Conservation (phyloP, 2,113 vertebrate species). For the Hydropotes inermis region DNA sequence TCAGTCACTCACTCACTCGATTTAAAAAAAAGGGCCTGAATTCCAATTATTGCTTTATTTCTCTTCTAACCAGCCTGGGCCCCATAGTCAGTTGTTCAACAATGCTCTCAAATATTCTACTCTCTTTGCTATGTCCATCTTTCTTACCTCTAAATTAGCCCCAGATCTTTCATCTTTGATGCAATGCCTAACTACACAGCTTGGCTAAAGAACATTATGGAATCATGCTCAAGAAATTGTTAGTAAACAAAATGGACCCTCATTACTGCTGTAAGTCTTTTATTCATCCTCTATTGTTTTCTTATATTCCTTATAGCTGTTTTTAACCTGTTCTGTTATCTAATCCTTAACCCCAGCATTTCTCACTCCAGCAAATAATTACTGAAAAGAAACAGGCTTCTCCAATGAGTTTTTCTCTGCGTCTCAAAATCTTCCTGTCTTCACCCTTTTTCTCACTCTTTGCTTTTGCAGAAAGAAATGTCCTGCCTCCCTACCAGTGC, state of each 20-base stretch:
- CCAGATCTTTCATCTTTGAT: neutral
- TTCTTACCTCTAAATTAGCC: neutral
- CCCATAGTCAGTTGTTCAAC: neutral
- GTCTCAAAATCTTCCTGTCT: neutral
- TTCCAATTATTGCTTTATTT: neutral
- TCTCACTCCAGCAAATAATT: conserved; percentile 2
- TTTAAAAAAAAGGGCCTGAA: neutral
- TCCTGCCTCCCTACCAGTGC: neutral
- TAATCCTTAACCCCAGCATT: neutral
- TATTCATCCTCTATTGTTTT: neutral
- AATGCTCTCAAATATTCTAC: neutral
- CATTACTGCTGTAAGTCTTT: neutral
- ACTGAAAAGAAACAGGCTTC: neutral
- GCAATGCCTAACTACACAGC: neutral
- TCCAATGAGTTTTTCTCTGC: neutral
- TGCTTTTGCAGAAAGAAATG: neutral
- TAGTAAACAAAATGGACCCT: neutral
- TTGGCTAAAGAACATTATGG: neutral
- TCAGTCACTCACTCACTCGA: neutral
- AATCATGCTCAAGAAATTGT: neutral
- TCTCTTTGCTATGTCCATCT: neutral
- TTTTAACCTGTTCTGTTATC: conserved; percentile 17
- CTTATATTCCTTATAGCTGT: neutral
- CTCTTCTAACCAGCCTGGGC: neutral
- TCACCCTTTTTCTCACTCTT: neutral